Evolutionary conservation across 2,888 invertebrate species (phyloP), one percentile per base, ranked within the genome.

Genomic region (Coelinius sp.): DNA sequence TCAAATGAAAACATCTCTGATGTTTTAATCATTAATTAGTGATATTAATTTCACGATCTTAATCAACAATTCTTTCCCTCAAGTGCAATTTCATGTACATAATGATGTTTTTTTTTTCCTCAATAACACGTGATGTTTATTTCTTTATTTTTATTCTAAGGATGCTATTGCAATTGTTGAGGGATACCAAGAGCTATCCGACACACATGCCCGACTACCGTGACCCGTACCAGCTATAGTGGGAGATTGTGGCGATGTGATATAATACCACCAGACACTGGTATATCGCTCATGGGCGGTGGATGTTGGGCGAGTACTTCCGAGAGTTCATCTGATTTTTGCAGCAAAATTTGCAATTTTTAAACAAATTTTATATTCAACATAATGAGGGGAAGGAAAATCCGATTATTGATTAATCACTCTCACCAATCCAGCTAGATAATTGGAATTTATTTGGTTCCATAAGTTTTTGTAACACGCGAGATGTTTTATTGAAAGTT

Each of bases 191-290:
- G 73, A 76, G 78, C 77, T 56, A 73, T 66, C 59, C 70, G 84
- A 77, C 84, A 85, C 78, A 85, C 80, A 83, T 85, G 82, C 75
- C 79, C 84, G 78, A 76, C 62, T 68, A 81, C 79, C 83, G 83
- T 84, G 80, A 84, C 83, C 78, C 64, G 8, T 41, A 41, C 12
- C 41, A n/a, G 31, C 41, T 2, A 31, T 31, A 31, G 53, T 59
- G 25, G 6, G 72, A 80, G 82, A 83, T 83, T 77, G 77, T 78
- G 78, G 73, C 75, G 72, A 70, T 62, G 72, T 68, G 81, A 80
- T 81, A 81, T 79, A 78, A 63, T 68, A 65, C 31, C 41, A 41
- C 38, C 41, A n/a, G n/a, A 20, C 25, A 7, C 22, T 41, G 6
- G 6, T 38, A 25, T 63, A 35, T 62, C 17, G 20, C 20, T 35